Conservation (phyloP, 2,797 vertebrate genomes). For the Astyanax mexicanus region DNA sequence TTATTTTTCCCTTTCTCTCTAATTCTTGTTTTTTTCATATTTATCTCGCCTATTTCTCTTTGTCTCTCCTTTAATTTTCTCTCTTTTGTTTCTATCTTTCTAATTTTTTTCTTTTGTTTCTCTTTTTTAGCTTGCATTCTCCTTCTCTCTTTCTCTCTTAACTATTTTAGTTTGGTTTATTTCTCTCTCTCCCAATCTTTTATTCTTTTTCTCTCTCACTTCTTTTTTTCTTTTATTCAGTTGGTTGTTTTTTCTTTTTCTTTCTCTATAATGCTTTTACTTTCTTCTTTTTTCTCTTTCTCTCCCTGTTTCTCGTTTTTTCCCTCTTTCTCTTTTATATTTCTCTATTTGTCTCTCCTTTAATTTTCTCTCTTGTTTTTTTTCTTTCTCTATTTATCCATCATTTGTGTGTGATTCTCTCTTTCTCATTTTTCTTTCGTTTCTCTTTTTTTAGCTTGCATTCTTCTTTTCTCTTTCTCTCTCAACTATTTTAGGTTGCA, state of each 20-base stretch:
- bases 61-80: not conserved
- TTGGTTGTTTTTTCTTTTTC: no score
- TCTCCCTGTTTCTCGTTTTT: not conserved
- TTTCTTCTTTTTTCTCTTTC: not conserved
- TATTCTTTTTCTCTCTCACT: not conserved
- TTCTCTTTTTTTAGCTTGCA: no score
- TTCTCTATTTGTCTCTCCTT: not conserved
- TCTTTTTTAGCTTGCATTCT: no score
- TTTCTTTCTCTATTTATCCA: no score
- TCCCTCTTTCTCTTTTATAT: not conserved
- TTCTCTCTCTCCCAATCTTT: not conserved
- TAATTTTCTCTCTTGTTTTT: not conserved
- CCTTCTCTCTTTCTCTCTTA: no score
- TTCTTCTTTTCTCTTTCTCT: no score
- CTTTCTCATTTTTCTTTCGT: no score
- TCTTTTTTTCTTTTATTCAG: no score
- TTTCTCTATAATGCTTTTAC: no score
- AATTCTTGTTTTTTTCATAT: no score
- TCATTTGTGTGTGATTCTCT: no score
- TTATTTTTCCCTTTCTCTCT: not conserved
- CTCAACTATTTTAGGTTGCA: no score
- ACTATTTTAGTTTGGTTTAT: not conserved
- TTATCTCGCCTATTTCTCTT: not conserved
- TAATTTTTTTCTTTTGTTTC: not conserved
- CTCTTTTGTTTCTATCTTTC: not conserved